A percentile compares a stretch with the other conserved stretches of the same genome.
These are phyloP conservation scores for Melopsittacus undulatus DNA, from an alignment of 2,797 vertebrate species.

Conservation along the genomic window DNA sequence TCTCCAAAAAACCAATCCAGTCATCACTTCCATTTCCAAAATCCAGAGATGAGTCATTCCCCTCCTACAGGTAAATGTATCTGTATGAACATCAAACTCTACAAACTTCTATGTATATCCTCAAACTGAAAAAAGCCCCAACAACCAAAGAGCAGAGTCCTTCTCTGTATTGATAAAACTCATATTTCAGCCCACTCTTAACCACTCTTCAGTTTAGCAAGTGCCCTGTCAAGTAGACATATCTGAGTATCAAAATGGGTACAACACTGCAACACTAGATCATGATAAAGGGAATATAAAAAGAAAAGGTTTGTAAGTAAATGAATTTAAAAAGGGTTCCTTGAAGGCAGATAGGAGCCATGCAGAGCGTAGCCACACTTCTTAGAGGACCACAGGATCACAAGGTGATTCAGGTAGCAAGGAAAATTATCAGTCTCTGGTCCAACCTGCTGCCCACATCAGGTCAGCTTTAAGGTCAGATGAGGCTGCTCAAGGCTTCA, in stretches of 20 bases:
- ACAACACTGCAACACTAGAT: background rate
- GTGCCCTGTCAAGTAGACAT: background rate
- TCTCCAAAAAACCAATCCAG: constrained; percentile 60
- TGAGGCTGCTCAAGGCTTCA: background rate
- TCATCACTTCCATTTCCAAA: constrained; percentile 46
- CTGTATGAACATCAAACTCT: constrained; percentile 7
- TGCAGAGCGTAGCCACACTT: background rate
- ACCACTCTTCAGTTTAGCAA: background rate
- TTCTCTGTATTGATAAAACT: background rate
- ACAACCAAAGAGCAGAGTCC: background rate
- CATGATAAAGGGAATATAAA: background rate
- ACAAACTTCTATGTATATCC: background rate
- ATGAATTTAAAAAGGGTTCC: background rate
- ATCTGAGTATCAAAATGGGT: background rate
- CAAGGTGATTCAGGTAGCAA: background rate
- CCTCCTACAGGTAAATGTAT: constrained; percentile 37
- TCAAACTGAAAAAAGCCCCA: background rate
- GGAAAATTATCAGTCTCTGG: background rate
- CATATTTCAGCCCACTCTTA: background rate
- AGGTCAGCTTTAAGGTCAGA: background rate
- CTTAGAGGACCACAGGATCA: background rate
- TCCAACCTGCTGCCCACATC: background rate
- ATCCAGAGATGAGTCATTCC: constrained; percentile 31
- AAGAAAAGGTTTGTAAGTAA: background rate
- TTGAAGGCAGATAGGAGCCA: background rate